Evolutionary conservation across 2,888 invertebrate genomes (phyloP), one percentile per base, ranked within the genome.

Genomic region (Orthonevra nobilis): DNA sequence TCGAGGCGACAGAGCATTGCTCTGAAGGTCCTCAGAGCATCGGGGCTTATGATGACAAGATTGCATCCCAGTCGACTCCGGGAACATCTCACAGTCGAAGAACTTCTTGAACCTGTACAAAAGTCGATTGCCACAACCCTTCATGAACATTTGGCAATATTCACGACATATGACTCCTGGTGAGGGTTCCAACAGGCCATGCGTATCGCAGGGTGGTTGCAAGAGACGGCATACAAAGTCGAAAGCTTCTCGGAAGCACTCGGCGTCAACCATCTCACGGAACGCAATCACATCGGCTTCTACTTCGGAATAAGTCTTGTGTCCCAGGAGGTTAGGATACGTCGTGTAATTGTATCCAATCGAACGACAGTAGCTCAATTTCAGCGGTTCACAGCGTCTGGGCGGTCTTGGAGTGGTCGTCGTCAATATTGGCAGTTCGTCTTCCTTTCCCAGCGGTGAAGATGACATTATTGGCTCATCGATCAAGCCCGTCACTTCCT

Each of bases 181-280:
- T 1, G 85, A 84, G n/a, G 88, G 88, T 66, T 87, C 86, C 10
- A 85, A 75, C 0, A 95, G 94, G 10, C 93, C 90, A 69, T 93
- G 90, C 68, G 93, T 88, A 19, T 91, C 90, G 86, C 97, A 97
- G 0, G 93, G 92, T 0, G 97, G 96, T 86, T 97, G 97, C 42
- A 97, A 89, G 75, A 96, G 91, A 84, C 95, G 94, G 85, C 97
- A 97, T 3, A 97, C 92, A 85, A 97, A 96, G 85, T 97, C 96
- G 89, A 95, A 95, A 0, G 97, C 96, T 83, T 95, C 91, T 81
- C 94, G 91, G 84, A 95, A 96, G 87, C 97, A 97, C 88, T 97
- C 96, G 0, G 95, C 95, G 86, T 97, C 97, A 4, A 97, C 93
- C n/a, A 97, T 89, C 86, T 95, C 96, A 73, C 95, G 92, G 86